Conservation (phyloP, 2,888 invertebrate genomes). For the Nebria salina region DNA sequence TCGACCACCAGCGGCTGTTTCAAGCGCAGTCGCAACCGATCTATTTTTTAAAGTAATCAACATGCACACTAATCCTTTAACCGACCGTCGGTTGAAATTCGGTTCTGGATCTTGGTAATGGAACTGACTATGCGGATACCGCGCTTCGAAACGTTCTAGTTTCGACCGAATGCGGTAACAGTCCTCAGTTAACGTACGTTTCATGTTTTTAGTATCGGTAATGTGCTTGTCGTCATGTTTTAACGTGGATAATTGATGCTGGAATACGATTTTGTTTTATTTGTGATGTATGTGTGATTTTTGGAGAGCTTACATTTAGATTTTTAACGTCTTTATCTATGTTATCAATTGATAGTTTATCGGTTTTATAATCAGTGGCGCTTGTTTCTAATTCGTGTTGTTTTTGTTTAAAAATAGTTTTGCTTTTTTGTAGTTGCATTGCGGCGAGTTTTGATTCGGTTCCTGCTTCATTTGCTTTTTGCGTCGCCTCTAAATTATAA, state of each 20-base stretch:
- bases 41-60: slow-evolving; percentile 79
- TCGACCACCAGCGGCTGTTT: slow-evolving; percentile 85
- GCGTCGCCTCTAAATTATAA: slow-evolving; percentile 72
- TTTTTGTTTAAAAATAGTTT: slow-evolving; percentile 71
- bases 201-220: slow-evolving; percentile 65
- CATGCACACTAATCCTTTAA: slow-evolving; percentile 83
- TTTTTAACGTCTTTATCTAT: slow-evolving; percentile 68
- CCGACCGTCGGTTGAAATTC: slow-evolving; percentile 73
- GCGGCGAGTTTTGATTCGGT: slow-evolving; percentile 81
- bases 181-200: slow-evolving; percentile 66
- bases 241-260: slow-evolving; percentile 66
- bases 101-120: slow-evolving; percentile 81
- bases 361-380: slow-evolving; percentile 73
- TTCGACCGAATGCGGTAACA: slow-evolving; percentile 67
- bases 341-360: slow-evolving; percentile 69
- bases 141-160: slow-evolving; percentile 69
- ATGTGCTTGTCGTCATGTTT: slow-evolving; percentile 72
- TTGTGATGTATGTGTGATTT: not conserved
- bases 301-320: slow-evolving; percentile 62
- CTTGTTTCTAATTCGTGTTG: slow-evolving; percentile 74
- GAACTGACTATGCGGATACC: slow-evolving; percentile 71
- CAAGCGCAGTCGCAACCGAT: slow-evolving; percentile 79
- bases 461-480: slow-evolving; percentile 77
- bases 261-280: slow-evolving; percentile 37
- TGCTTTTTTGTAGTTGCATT: slow-evolving; percentile 76